Percentiles rank a stretch among this genome's conserved stretches.
Conservation (phyloP, 2,888 invertebrate species). For the Pomacea canaliculata region DNA sequence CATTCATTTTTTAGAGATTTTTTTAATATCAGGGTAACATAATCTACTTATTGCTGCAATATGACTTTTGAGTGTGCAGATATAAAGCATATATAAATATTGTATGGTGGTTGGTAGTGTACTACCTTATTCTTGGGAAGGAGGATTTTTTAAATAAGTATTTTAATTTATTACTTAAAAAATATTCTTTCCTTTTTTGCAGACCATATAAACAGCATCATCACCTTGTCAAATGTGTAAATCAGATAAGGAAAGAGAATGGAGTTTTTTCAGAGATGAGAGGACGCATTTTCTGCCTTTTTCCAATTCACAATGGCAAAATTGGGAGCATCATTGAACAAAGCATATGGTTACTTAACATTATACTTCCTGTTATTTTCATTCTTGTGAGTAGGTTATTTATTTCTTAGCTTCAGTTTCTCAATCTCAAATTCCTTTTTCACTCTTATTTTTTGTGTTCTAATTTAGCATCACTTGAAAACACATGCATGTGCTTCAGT, state of each 20-base stretch:
- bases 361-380: constrained; percentile 12
- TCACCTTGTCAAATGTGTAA: constrained; percentile 5
- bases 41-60: too few species aligned
- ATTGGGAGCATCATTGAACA: background rate
- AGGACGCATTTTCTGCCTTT: constrained; percentile 10
- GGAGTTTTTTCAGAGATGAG: background rate
- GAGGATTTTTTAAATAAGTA: too few species aligned
- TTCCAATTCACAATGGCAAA: background rate
- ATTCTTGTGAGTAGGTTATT: constrained; percentile 9
- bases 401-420: background rate
- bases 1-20: too few species aligned
- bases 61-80: too few species aligned
- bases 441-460: too few species aligned
- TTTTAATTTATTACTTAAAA: background rate
- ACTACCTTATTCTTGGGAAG: too few species aligned
- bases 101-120: too few species aligned
- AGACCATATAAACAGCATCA: constrained; percentile 21
- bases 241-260: constrained; percentile 1
- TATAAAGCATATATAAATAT: too few species aligned
- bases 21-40: too few species aligned
- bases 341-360: background rate
- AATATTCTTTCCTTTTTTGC: background rate
- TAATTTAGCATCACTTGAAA: too few species aligned
- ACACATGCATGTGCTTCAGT: too few species aligned
- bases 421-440: too few species aligned